phyloP scores from a whole-genome alignment of 2,113 vertebrate species.

The Carlito syrichta region DNA sequence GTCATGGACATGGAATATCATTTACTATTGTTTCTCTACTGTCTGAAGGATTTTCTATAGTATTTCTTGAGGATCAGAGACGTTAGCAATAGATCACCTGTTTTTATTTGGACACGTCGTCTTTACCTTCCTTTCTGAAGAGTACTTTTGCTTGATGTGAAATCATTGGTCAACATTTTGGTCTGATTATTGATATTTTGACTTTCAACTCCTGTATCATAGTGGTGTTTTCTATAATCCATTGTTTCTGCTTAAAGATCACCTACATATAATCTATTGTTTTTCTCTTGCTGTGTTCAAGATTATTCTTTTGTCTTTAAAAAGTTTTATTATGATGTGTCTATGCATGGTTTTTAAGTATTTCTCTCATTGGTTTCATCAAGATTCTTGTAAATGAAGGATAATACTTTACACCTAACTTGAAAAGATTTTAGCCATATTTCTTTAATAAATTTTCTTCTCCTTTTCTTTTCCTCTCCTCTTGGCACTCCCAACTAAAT shows the following conservation, averaged over 20 bases:
- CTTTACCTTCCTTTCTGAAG: not conserved
- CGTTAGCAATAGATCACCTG: not conserved
- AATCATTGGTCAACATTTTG: not conserved
- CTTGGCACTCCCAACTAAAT: not conserved
- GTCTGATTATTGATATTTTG: not conserved
- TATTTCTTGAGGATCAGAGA: not conserved
- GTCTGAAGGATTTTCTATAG: not conserved
- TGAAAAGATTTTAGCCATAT: not conserved
- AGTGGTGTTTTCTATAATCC: not conserved
- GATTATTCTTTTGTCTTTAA: not conserved
- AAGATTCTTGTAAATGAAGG: not conserved
- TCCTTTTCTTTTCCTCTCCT: not conserved
- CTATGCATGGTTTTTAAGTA: not conserved
- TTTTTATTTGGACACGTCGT: not conserved
- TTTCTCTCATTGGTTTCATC: not conserved
- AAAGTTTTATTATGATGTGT: not conserved
- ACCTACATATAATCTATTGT: not conserved
- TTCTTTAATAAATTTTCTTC: not conserved
- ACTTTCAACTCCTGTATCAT: not conserved
- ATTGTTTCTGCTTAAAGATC: not conserved
- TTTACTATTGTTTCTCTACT: not conserved
- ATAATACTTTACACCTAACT: not conserved
- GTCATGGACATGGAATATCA: not conserved
- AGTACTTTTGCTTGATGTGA: not conserved
- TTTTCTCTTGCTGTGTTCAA: not conserved